Percentiles rank a stretch among this genome's conserved stretches.
phyloP scores from a whole-genome alignment of 2,113 vertebrate genomes.

The Bothrops jararaca region DNA sequence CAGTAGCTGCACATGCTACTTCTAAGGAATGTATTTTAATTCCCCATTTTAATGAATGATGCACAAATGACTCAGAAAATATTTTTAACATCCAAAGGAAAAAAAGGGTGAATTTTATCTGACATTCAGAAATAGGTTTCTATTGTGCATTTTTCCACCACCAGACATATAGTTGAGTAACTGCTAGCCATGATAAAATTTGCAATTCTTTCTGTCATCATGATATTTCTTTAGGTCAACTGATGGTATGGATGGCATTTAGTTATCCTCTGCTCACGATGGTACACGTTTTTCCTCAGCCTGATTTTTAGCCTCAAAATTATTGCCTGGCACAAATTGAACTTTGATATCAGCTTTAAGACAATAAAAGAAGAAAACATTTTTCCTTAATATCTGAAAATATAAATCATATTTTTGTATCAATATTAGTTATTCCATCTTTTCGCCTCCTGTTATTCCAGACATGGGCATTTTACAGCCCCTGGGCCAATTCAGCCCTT shows the following conservation, averaged over 20 bases:
- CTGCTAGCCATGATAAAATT: background rate
- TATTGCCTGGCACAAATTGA: background rate
- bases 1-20: conserved; percentile 5
- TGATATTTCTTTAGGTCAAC: background rate
- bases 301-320: background rate
- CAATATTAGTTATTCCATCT: background rate
- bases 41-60: background rate
- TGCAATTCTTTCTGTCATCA: background rate
- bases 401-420: background rate
- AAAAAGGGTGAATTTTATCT: background rate
- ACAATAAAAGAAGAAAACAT: background rate
- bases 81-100: background rate
- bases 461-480: background rate
- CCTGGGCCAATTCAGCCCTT: background rate
- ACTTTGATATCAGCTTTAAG: background rate
- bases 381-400: background rate
- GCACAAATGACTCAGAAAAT: background rate
- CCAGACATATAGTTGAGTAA: background rate
- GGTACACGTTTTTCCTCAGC: background rate
- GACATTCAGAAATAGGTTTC: background rate
- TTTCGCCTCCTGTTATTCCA: background rate
- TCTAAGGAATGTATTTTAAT: conserved; percentile 5
- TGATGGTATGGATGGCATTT: background rate
- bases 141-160: background rate
- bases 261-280: background rate